Evolutionary conservation across 1,140 invertebrate genomes (phyloP), one percentile per base, ranked within the genome.

Genomic region (Lepidurus couesii): DNA sequence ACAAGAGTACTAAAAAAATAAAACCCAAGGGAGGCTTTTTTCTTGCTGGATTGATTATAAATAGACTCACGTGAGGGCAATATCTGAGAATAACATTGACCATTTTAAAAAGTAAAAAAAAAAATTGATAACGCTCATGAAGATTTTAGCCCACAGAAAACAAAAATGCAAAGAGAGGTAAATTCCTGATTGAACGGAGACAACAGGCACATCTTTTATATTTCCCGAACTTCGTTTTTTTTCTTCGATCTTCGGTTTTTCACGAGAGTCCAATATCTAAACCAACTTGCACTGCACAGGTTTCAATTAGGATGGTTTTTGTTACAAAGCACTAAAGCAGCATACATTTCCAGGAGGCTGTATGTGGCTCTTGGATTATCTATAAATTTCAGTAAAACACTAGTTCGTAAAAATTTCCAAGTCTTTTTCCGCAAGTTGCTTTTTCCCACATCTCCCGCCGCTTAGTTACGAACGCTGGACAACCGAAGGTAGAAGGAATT

Each of bases 171-270:
- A 13, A 65, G 7, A 65, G 53, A 65, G 53, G 53, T 65, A 65
- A 65, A 65, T 65, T 65, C 53, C 53, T 65, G 53, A 65, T 65
- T 65, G 21, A 65, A 65, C 53, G 13, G 53, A 65, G 53, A 65
- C 21, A 21, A 65, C 53, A 65, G 53, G 53, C 53, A 65, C 53
- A 21, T 65, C 16, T 9, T 21, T 65, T 65, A n/a, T 65, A 1
- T 21, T 65, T 65, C 53, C 53, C 53, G 21, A 21, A 65, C 53
- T 65, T 65, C 53, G 53, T 65, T 65, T 16, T 21, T 65, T 65
- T 65, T 21, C 53, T 65, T 21, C 16, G 16, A 21, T 65, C 53
- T 65, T 21, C 16, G n/a, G 16, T 65, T 65, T 21, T 7, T n/a
- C 16, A 65, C 21, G n/a, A 7, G 53, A 9, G 53, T 65, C 53